A percentile compares a stretch with the other conserved stretches of the same genome.
phyloP scores from a whole-genome alignment of 2,888 invertebrate genomes.

The Drosophila meridiana region DNA sequence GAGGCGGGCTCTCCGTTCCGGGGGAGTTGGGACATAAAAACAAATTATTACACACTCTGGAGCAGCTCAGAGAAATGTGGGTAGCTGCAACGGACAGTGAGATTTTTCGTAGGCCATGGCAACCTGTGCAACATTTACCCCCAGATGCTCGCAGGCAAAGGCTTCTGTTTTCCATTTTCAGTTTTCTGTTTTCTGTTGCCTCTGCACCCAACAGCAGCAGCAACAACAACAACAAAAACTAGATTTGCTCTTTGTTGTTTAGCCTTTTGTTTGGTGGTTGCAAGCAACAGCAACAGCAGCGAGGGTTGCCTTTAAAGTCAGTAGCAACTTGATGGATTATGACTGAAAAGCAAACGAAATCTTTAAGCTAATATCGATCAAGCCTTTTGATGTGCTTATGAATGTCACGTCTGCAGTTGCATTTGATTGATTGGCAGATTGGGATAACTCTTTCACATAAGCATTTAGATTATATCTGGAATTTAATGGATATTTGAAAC shows the following conservation, averaged over 20 bases:
- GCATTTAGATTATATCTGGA: neutral
- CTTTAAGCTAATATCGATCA: constrained; percentile 29
- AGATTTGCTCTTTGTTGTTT: constrained; percentile 65
- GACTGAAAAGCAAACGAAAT: constrained; percentile 5
- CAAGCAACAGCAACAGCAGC: constrained; percentile 28
- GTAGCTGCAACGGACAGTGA: constrained; percentile 64
- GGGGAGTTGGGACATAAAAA: constrained; percentile 55
- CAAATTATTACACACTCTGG: constrained; percentile 73
- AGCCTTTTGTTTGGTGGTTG: constrained; percentile 69
- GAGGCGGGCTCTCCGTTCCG: neutral
- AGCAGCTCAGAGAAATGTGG: neutral
- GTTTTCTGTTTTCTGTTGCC: constrained; percentile 31
- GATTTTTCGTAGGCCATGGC: constrained; percentile 68
- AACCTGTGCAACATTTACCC: constrained; percentile 74
- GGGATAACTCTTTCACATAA: neutral
- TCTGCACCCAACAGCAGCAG: constrained; percentile 44
- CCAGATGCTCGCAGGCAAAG: constrained; percentile 43
- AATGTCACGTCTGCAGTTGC: constrained; percentile 22
- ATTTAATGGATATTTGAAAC: neutral
- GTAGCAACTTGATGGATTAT: constrained; percentile 48
- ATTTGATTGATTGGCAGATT: constrained; percentile 38
- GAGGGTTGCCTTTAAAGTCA: constrained; percentile 60
- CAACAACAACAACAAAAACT: constrained; percentile 33
- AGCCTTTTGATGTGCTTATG: constrained; percentile 17
- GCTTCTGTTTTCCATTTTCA: constrained; percentile 56